Base-by-base conservation (phyloP, 2,888 invertebrate genomes). In the Anoncus sp. region DNA sequence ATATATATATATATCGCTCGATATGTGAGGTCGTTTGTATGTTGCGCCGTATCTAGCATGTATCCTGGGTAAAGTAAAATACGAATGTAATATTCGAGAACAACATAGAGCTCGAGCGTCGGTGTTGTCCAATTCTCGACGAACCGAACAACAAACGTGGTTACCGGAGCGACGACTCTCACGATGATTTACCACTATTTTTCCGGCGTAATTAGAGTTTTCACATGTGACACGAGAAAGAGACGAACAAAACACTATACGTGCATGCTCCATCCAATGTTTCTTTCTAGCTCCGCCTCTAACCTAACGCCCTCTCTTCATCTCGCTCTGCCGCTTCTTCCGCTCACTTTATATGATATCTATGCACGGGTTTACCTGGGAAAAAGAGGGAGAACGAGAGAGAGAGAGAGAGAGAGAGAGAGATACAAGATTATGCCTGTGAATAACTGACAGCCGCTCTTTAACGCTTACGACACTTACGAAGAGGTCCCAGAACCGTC, bases 401-500 rank as follows among this genome's bases (percentile, higher is more conserved):
- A 31, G 45, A 43, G 43, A 43, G 69, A 59, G n/a, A 16, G 57
- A 51, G 49, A n/a, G 40, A 62, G 47, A 47, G 22, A 14, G 31
- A 43, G 40, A 49, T 63, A 24, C 51, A 53, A 79, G 70, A 82
- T 81, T 75, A 81, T 81, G 77, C 73, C 71, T 73, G 77, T 73
- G 76, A 59, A 72, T 75, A 81, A 79, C 71, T 81, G 82, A 82
- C 82, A 81, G 80, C 69, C 80, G 69, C 81, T 82, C 78, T 80
- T 82, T 82, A 82, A 73, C 82, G 81, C 80, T 82, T 82, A 82
- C 82, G 81, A 82, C 81, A 82, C 74, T 74, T 76, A 77, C 72
- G 65, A 69, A 67, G 59, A 79, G 74, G 57, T 75, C 75, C 65
- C 71, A 67, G 71, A 72, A 67, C 49, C 49, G 43, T 72, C 45